Base-by-base conservation (phyloP, 1,140 invertebrate species). In the Papilio aristodemus region DNA sequence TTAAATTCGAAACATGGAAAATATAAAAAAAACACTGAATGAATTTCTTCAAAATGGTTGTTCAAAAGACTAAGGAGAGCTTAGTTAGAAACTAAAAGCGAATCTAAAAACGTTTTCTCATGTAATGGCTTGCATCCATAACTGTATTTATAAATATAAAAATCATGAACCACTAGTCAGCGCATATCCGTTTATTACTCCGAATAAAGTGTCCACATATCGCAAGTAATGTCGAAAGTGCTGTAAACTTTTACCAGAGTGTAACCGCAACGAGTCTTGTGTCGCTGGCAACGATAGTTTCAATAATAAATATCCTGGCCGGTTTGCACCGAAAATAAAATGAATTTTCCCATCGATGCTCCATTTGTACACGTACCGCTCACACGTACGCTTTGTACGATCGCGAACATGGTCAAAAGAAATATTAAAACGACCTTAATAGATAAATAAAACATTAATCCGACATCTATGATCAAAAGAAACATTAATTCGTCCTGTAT, bases 381-480 rank as follows among this genome's bases (percentile, higher is more conserved):
- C n/a, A 17, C 41, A 7, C 13, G 11, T 41, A 41, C 39, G 5
- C 5, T 43, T n/a, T 43, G 11, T 1, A 39, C 10, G 13, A 4
- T 0, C 11, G 13, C 13, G 38, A 39, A 3, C 11, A 39, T 39
- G 10, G 4, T 39, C 38, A 39, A 39, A n/a, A 39, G 13, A 39
- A 13, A 39, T 39, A 39, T 13, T 39, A 10, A 13, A 3, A 3
- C 27, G 27, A 32, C 27, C 27, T 32, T 6, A 3, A 38, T 19
- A 14, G 17, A 32, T n/a, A 68, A 68, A 68, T 22, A 19, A 68
- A 59, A 27, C 38, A 58, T 59, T 68, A 14, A 43, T 32, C 6
- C 27, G 27, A 32, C 27, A 2, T 32, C 27, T 32, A 38, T 19
- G 27, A 11, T 41, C 25, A 68, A 68, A 68, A 25, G 36, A 68